A percentile compares a stretch with the other conserved stretches of the same genome.
Evolutionary conservation across 2,797 vertebrate species (phyloP).

Genomic region (Sebastolobus alascanus): DNA sequence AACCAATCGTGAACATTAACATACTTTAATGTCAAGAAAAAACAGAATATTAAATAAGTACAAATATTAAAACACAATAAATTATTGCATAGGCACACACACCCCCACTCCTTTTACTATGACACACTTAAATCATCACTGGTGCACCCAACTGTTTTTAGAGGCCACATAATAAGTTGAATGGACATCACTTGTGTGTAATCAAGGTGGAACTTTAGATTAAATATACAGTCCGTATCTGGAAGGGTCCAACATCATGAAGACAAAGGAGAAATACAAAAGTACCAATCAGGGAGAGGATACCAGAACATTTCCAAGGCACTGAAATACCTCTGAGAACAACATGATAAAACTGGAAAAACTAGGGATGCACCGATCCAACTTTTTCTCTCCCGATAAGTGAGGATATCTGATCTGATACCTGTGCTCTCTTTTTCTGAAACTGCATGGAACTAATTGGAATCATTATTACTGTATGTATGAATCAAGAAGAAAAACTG

Average conservation of each 20-base stretch:
- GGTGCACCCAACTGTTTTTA: background rate
- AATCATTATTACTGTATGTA: background rate
- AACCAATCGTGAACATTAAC: background rate
- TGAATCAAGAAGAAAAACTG: background rate
- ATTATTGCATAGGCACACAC: slow-evolving; percentile 14
- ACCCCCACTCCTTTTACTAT: background rate
- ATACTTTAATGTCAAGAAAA: background rate
- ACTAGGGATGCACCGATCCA: background rate
- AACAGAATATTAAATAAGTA: background rate
- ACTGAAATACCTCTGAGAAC: background rate
- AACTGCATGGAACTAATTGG: background rate
- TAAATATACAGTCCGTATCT: background rate
- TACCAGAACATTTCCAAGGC: slow-evolving; percentile 7
- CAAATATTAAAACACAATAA: background rate
- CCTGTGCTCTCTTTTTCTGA: background rate
- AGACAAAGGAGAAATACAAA: background rate
- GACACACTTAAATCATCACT: background rate
- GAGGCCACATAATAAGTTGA: background rate
- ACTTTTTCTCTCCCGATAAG: background rate
- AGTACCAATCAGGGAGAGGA: background rate
- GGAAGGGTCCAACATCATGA: background rate
- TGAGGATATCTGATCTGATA: background rate
- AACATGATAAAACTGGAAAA: background rate
- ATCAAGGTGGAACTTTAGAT: background rate
- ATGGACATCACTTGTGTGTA: background rate